phyloP scores from a whole-genome alignment of 2,888 invertebrate species.

The Tenthredo livida region DNA sequence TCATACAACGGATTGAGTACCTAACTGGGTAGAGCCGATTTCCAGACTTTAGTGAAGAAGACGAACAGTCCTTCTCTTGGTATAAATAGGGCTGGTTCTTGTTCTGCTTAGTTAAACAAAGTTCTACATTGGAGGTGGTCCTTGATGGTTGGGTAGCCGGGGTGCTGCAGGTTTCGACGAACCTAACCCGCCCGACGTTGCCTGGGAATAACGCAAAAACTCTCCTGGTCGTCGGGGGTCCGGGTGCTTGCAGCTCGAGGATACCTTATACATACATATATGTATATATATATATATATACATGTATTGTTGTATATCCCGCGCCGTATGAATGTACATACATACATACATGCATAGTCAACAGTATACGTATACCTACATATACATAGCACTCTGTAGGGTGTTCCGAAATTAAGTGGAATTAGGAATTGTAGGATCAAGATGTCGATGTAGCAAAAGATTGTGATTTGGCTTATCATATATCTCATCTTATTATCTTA shows the following conservation, averaged over 20 bases:
- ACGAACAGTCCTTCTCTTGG: constrained; percentile 50
- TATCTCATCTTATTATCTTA: background rate
- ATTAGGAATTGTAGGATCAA: background rate
- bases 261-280: background rate
- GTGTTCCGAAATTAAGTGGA: background rate
- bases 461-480: background rate
- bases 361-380: background rate
- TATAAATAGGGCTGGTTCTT: constrained; percentile 77
- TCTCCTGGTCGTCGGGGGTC: constrained; percentile 43
- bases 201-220: constrained; percentile 50
- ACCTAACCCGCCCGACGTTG: constrained; percentile 43
- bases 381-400: background rate
- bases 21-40: constrained; percentile 21
- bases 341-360: background rate
- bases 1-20: background rate
- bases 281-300: background rate
- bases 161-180: constrained; percentile 47
- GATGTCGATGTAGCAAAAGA: background rate
- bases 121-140: constrained; percentile 63
- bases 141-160: constrained; percentile 16
- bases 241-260: constrained; percentile 34
- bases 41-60: constrained; percentile 31
- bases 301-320: background rate
- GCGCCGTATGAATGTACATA: background rate
- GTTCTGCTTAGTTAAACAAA: constrained; percentile 77